Conservation (phyloP, 2,888 invertebrate genomes). For the Homarus gammarus region DNA sequence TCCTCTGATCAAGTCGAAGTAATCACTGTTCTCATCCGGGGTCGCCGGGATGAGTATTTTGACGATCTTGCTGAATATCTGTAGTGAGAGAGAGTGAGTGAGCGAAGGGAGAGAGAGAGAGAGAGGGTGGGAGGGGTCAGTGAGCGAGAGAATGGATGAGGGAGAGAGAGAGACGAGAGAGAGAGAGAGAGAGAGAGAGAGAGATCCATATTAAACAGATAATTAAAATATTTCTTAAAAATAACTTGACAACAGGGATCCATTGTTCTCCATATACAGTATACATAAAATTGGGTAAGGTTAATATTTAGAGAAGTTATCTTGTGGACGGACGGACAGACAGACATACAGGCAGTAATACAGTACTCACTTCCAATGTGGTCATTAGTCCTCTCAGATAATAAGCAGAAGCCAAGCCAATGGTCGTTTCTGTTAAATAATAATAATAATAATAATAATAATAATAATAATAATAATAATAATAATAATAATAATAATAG, state of each 20-base stretch:
- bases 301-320: neutral
- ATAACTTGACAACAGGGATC: too few relatives aligned
- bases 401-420: neutral
- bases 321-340: neutral
- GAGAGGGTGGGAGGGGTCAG: neutral
- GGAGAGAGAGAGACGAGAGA: neutral
- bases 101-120: neutral
- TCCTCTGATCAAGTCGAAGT: constrained; percentile 62
- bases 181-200: neutral
- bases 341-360: neutral
- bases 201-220: neutral
- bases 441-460: constrained; percentile 15
- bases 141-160: neutral
- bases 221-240: too few relatives aligned
- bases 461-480: neutral
- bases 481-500: neutral
- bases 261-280: neutral
- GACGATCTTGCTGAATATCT: constrained; percentile 31
- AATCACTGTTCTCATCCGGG: constrained; percentile 60
- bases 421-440: neutral
- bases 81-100: neutral
- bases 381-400: neutral
- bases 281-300: neutral
- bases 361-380: neutral
- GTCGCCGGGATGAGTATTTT: constrained; percentile 20